Evolutionary conservation across 2,797 vertebrate genomes (phyloP), one percentile per base, ranked within the genome.

Genomic region (Phoebastria nigripes): DNA sequence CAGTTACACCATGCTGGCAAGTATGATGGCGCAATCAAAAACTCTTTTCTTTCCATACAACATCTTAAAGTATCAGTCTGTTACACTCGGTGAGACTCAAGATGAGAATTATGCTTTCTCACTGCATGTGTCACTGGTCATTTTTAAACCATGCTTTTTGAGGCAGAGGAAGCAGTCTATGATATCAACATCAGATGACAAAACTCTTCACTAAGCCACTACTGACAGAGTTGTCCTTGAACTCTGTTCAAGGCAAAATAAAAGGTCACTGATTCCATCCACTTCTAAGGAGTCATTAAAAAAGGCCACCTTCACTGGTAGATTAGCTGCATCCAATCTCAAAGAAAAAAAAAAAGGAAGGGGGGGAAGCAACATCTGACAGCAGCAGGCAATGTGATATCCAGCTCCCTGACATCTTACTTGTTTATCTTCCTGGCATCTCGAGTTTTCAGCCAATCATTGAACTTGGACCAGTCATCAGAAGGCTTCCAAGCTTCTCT

Each of bases 401-500:
- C 28, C 41, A 67, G 3, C 25, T 82, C 22, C 18, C 16, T 81
- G 35, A 42, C 12, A 15, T 41, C 95, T 96, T 97, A 99, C 98
- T 97, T 98, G 49, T 98, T 97, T 14, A 98, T 98, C 74, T 98
- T 96, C 20, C 98, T 98, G 69, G 98, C 93, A 70, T 98, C 97
- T 93, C 41, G 98, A 73, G 98, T 98, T 87, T 99, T 97, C 44
- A 98, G 59, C 98, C 98, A 99, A 46, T 98, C 96, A 4, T 97
- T 69, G 80, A 99, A 99, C 20, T 37, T 96, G 63, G 98, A 98
- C 97, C 96, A 97, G 95, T 99, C 98, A 29, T 90, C 11, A 49
- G 98, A 94, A 85, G 98, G 97, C 25, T 91, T 97, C 98, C 99
- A 99, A 0, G 98, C 94, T 73, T 98, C 98, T 93, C 98, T 97